Base-by-base conservation (phyloP, 2,797 vertebrate genomes). In the Esox masquinongy region DNA sequence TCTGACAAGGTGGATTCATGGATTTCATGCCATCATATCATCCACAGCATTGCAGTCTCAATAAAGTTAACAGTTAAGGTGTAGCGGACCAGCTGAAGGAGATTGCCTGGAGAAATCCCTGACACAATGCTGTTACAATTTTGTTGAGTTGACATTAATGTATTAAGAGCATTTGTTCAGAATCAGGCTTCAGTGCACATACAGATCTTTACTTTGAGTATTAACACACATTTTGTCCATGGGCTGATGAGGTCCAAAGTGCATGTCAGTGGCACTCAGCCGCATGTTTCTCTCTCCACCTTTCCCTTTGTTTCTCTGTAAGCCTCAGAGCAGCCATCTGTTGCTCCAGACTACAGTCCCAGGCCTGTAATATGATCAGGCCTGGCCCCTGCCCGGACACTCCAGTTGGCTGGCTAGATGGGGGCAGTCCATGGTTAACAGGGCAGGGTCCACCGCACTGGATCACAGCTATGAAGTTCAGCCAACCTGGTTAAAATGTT, bases 321-420 rank as follows among this genome's bases (percentile, higher is more conserved):
- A 71, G 64, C 29, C 74, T 67, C 75, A 82, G 84, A 87, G 83
- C 83, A 47, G 80, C 89, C 91, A 92, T 92, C 92, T 93, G 90
- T 90, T 92, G 89, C 86, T 85, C 79, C 56, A 61, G 1, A 12
- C 56, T 80, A 80, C 77, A 63, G 86, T 86, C 87, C 71, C 85
- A 82, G 82, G 85, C 80, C 83, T 88, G 92, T 90, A 92, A 93
- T 70, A 82, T 85, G 92, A 93, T 80, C 88, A 47, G 83, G 19
- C 68, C 83, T 75, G 88, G 43, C 80, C 81, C 81, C 84, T 84
- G 81, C 85, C 82, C 83, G 79, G 82, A 79, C 84, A 77, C 80
- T 85, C 79, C 77, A 87, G 86, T 83, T 86, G 87, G 88, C 80
- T 84, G 84, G 74, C 43, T 72, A 39, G 75, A 79, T 70, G 64